Percentiles rank a stretch among this genome's conserved stretches.
These are phyloP conservation scores for Kobus ellipsiprymnus DNA, from an alignment of 2,113 vertebrate genomes.

Conservation along the genomic window DNA sequence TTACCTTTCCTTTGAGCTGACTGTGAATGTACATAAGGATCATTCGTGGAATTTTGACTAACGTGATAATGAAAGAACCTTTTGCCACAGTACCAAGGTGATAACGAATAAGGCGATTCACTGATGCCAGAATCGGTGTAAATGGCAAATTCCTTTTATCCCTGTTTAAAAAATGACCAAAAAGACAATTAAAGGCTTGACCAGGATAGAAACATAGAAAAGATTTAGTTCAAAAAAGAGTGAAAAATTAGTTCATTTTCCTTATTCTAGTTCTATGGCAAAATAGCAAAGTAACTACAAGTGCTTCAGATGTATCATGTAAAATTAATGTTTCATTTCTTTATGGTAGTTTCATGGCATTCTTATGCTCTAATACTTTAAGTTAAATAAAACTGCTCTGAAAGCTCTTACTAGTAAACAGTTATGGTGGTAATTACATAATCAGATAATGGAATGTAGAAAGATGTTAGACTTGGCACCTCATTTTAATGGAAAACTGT, in stretches of 20 bases:
- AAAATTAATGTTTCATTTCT: neutral
- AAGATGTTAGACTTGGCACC: neutral
- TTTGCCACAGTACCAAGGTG: constrained; percentile 98
- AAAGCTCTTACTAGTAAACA: constrained; percentile 4
- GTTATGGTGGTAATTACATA: neutral
- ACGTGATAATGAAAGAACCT: constrained; percentile 97
- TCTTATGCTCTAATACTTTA: constrained; percentile 22
- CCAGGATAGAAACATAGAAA: constrained; percentile 13
- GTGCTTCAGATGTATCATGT: neutral
- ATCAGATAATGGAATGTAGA: constrained; percentile 3
- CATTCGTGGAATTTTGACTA: constrained; percentile 97
- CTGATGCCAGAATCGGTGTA: constrained; percentile 94
- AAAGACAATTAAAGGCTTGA: constrained; percentile 32
- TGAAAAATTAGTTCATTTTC: neutral
- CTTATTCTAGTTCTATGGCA: constrained; percentile 11
- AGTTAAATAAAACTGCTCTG: constrained; percentile 26
- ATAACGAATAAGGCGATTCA: constrained; percentile 92
- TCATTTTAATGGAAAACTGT: neutral
- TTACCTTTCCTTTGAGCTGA: constrained; percentile 97
- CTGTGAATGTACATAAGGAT: constrained; percentile 97
- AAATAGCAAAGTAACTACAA: neutral
- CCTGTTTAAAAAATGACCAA: constrained; percentile 77
- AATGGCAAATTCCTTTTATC: constrained; percentile 94
- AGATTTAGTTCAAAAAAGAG: neutral
- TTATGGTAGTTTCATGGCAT: neutral